Conservation (phyloP, 2,113 vertebrate species). For the Spheniscus mendiculus region DNA sequence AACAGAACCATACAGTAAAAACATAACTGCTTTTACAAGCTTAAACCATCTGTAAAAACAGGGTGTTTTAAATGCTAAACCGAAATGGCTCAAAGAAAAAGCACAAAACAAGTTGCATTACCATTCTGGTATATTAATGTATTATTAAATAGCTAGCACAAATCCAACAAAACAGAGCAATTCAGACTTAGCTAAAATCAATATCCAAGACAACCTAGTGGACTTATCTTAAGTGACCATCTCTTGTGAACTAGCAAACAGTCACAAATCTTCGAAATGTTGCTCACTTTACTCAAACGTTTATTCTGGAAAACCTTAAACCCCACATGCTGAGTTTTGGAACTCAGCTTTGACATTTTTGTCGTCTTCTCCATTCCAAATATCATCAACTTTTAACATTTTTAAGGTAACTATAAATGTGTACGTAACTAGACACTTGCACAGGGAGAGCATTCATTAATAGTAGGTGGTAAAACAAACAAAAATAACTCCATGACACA, state of each 20-base stretch:
- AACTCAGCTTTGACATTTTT: not conserved
- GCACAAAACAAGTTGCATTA: not conserved
- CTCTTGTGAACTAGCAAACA: not conserved
- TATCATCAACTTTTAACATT: not conserved
- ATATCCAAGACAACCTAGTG: not conserved
- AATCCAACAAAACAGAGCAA: conserved; percentile 5
- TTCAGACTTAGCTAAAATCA: not conserved
- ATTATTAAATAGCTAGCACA: not conserved
- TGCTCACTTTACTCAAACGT: not conserved
- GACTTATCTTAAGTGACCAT: not conserved
- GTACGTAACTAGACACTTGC: not conserved
- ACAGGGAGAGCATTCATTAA: not conserved
- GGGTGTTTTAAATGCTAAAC: not conserved
- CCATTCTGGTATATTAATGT: not conserved
- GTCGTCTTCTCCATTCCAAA: not conserved
- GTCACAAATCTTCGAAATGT: not conserved
- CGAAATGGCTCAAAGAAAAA: not conserved
- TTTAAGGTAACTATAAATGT: not conserved
- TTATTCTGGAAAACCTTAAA: not conserved
- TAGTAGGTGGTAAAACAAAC: not conserved
- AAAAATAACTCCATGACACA: not conserved
- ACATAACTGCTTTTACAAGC: conserved; percentile 29
- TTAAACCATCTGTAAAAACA: conserved; percentile 42
- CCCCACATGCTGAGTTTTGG: not conserved
- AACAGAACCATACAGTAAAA: conserved; percentile 25